These are phyloP conservation scores for Drosophila buzzatii DNA, from an alignment of 2,888 invertebrate species.

Conservation along the genomic window DNA sequence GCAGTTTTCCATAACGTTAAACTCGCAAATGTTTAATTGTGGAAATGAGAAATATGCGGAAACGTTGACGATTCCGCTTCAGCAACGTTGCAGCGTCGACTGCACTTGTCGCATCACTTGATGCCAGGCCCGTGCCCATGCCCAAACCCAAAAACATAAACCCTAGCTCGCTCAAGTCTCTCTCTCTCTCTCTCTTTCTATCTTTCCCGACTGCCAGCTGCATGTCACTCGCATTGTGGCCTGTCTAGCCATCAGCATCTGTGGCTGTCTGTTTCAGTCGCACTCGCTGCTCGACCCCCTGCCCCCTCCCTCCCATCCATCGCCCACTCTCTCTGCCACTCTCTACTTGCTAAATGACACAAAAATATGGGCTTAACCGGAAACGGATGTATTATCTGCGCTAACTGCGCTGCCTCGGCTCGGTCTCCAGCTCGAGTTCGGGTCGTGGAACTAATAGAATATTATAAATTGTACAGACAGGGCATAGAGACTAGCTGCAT, in stretches of 20 bases:
- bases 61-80: conserved; percentile 81
- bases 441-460: conserved; percentile 81
- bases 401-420: conserved; percentile 83
- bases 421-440: conserved; percentile 50
- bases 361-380: conserved; percentile 86
- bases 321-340: neutral
- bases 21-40: conserved; percentile 79
- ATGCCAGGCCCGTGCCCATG: conserved; percentile 60
- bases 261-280: conserved; percentile 73
- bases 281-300: conserved; percentile 25
- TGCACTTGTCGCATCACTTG: conserved; percentile 82
- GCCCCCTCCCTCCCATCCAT: conserved; percentile 1
- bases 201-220: conserved; percentile 11
- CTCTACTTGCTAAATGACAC: conserved; percentile 72
- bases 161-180: neutral
- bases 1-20: conserved; percentile 63
- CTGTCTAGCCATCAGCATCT: conserved; percentile 76
- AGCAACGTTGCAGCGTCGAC: conserved; percentile 66
- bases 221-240: conserved; percentile 68
- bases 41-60: conserved; percentile 82
- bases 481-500: conserved; percentile 22
- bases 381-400: conserved; percentile 86
- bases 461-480: conserved; percentile 71
- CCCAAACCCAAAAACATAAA: neutral
- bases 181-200: neutral